These are phyloP conservation scores for Echiichthys vipera DNA, from an alignment of 2,797 vertebrate genomes.

Conservation along the genomic window DNA sequence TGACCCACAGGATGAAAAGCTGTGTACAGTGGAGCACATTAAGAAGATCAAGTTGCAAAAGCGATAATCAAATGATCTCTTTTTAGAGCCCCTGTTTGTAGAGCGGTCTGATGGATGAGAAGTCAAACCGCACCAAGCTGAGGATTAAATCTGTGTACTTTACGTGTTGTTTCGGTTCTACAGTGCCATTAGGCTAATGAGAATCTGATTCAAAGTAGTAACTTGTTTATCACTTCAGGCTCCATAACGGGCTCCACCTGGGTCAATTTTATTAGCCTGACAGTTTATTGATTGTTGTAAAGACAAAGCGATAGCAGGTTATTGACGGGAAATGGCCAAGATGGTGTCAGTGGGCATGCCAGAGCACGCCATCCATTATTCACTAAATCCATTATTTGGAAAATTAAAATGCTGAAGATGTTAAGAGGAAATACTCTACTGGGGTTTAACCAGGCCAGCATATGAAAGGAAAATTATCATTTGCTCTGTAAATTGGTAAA, in stretches of 20 bases:
- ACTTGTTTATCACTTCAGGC: constrained; percentile 51
- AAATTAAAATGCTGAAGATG: constrained; percentile 34
- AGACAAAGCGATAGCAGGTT: constrained; percentile 44
- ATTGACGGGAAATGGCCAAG: constrained; percentile 38
- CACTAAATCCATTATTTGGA: constrained; percentile 35
- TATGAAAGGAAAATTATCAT: neutral
- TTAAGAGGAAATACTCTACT: constrained; percentile 1
- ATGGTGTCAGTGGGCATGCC: constrained; percentile 6
- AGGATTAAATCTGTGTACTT: constrained; percentile 8
- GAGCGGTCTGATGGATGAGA: neutral
- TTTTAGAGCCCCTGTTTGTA: neutral
- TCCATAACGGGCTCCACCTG: constrained; percentile 31
- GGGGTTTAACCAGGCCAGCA: neutral
- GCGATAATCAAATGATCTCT: constrained; percentile 4
- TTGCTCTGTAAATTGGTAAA: neutral
- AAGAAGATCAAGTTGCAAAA: neutral
- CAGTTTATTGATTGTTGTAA: constrained; percentile 49
- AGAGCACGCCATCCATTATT: constrained; percentile 40
- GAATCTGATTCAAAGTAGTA: constrained; percentile 54
- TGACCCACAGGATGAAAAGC: neutral
- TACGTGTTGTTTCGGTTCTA: constrained; percentile 13
- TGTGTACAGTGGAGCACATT: neutral
- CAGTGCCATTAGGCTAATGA: constrained; percentile 60
- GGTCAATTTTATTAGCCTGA: constrained; percentile 46
- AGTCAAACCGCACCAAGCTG: constrained; percentile 10